These are phyloP conservation scores for Xenentodon cancila DNA, from an alignment of 2,797 vertebrate species.

Conservation along the genomic window DNA sequence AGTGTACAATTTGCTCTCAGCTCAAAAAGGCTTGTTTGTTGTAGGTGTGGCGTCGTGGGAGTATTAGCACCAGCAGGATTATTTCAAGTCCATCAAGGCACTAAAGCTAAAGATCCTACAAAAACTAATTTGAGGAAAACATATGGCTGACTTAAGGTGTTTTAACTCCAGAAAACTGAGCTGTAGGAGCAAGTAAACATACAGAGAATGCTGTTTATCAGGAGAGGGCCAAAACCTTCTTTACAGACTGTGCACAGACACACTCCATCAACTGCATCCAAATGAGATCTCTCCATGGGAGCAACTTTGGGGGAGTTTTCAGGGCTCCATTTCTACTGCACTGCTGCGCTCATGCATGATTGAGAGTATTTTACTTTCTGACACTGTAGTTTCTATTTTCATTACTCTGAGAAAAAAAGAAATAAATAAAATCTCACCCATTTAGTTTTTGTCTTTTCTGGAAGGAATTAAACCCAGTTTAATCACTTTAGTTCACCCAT, in stretches of 20 bases:
- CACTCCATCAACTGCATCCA: conserved; percentile 43
- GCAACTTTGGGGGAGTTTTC: conserved; percentile 44
- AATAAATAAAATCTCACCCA: not conserved
- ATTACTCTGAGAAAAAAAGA: conserved; percentile 19
- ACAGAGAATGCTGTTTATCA: conserved; percentile 26
- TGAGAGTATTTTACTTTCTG: conserved; percentile 40
- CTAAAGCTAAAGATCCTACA: conserved; percentile 6
- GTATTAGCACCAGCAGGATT: no score
- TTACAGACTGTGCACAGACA: conserved; percentile 41
- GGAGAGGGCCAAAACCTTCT: conserved; percentile 16
- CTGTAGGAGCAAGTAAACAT: conserved; percentile 24
- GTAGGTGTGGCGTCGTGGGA: conserved; percentile 7
- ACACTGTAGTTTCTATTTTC: conserved; percentile 35
- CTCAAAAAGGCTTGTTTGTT: conserved; percentile 24
- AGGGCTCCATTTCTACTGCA: conserved; percentile 33
- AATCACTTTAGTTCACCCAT: no score
- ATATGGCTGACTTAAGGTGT: conserved; percentile 10
- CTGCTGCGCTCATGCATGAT: conserved; percentile 38
- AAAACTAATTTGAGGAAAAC: conserved; percentile 14
- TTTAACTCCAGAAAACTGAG: conserved; percentile 22
- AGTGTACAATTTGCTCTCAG: conserved; percentile 31
- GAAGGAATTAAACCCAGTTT: no score
- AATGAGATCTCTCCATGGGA: conserved; percentile 43
- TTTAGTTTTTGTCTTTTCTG: no score
- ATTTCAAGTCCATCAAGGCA: conserved; percentile 5